Conservation (phyloP, 2,797 vertebrate species). For the Hephaestus fuliginosus region DNA sequence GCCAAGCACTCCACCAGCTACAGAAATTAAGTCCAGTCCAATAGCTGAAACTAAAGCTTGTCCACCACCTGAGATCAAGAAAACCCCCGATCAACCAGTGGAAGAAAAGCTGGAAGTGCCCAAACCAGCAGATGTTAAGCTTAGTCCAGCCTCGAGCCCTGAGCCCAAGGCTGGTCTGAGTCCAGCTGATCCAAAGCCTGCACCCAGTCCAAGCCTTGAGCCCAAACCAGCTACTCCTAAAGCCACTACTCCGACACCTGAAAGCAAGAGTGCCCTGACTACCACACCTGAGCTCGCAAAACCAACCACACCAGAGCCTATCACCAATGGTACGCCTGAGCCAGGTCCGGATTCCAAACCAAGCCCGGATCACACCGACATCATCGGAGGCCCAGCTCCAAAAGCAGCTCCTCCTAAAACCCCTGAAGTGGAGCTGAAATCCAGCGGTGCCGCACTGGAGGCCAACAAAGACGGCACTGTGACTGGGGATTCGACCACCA, state of each 20-base stretch:
- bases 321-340: constrained; percentile 80
- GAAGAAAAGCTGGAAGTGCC: constrained; percentile 71
- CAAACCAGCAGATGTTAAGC: constrained; percentile 73
- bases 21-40: constrained; percentile 65
- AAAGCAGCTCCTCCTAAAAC: constrained; percentile 79
- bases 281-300: constrained; percentile 67
- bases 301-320: constrained; percentile 75
- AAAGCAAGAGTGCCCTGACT: constrained; percentile 61
- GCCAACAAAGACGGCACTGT: constrained; percentile 67
- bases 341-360: constrained; percentile 72
- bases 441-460: constrained; percentile 60
- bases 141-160: constrained; percentile 75
- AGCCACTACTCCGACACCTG: constrained; percentile 65
- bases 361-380: constrained; percentile 68
- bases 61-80: constrained; percentile 65
- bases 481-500: constrained; percentile 74
- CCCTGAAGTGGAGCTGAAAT: constrained; percentile 80
- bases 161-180: constrained; percentile 70
- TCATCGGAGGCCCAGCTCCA: constrained; percentile 57
- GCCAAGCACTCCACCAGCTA: constrained; percentile 64
- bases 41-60: constrained; percentile 64
- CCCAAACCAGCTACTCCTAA: constrained; percentile 66
- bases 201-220: constrained; percentile 72
- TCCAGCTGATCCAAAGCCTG: constrained; percentile 73
- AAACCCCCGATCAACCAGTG: constrained; percentile 60